Evolutionary conservation across 1,140 invertebrate genomes (phyloP).

Genomic region (Pogonomyrmex californicus): DNA sequence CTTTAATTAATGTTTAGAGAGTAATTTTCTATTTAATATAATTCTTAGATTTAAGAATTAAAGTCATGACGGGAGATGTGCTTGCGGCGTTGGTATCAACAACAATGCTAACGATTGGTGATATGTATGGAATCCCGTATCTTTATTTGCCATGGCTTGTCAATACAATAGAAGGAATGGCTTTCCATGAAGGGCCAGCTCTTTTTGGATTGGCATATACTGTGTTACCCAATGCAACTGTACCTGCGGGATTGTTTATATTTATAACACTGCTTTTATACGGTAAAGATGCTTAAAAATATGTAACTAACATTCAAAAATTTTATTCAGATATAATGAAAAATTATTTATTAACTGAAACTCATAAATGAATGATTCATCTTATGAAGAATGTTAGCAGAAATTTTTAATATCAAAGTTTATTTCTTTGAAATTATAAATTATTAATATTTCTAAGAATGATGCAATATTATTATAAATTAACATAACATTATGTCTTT

Average conservation of each 20-base stretch:
- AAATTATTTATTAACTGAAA: not conserved
- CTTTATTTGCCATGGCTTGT: conserved; percentile 79
- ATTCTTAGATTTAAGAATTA: conserved; percentile 73
- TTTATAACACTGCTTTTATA: conserved; percentile 74
- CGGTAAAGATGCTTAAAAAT: conserved; percentile 67
- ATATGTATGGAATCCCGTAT: conserved; percentile 75
- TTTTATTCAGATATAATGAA: not conserved
- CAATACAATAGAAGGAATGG: conserved; percentile 76
- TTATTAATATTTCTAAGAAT: not conserved
- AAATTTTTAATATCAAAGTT: not conserved
- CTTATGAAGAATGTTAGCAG: not conserved
- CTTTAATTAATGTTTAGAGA: not conserved
- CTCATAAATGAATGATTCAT: not conserved
- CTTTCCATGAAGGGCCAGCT: conserved; percentile 72
- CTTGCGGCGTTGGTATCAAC: conserved; percentile 76
- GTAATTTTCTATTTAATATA: conserved; percentile 25
- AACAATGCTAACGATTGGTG: conserved; percentile 72
- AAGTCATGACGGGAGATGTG: conserved; percentile 69
- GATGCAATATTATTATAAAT: not conserved
- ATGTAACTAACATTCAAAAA: not conserved
- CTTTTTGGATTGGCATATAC: conserved; percentile 68
- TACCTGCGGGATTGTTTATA: conserved; percentile 71
- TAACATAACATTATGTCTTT: not conserved
- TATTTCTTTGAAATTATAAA: not conserved
- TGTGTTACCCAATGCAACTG: conserved; percentile 68